Evolutionary conservation across 1,140 invertebrate genomes (phyloP), one percentile per base, ranked within the genome.

Genomic region (Danaus melanippus): DNA sequence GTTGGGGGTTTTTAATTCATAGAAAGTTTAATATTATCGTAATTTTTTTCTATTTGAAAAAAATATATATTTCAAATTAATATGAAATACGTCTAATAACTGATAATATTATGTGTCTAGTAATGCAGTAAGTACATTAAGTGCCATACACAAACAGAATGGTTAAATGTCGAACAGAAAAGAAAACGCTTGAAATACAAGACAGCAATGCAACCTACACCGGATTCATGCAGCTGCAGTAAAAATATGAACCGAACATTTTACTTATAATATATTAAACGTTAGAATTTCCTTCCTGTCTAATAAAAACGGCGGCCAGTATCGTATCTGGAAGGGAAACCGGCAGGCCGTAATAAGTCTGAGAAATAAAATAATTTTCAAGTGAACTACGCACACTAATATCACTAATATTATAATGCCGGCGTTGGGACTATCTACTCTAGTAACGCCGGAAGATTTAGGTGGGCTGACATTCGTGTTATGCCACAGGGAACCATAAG

Each of bases 391-490:
- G 79, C 73, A 79, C 73, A 79, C 79, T 84, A 84, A 84, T 86
- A 79, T 79, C 75, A 83, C 78, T 81, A 84, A 86, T 86, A 84
- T 84, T 80, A 74, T 83, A 86, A 83, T 83, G 82, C 79, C 71
- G 70, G 70, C 62, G 64, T 54, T 64, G 73, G 77, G 77, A 75
- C 77, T 69, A 76, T 79, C 78, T 83, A 76, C 76, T 71, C 62
- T 80, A 80, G 73, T 73, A 74, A 75, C 71, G 74, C 68, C 63
- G 67, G 71, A 69, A 84, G 79, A 84, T 86, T 86, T 84, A 86
- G 75, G 68, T 78, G 76, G 60, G 64, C 54, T 61, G 60, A 54
- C 62, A 69, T 63, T 56, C 11, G 50, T 8, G 11, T 60, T 62
- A 78, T 76, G 68, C 66, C 12, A 48, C 46, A 75, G 32, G 47